A percentile compares a stretch with the other conserved stretches of the same genome.
These are phyloP conservation scores for Conistra vaccinii DNA, from an alignment of 2,888 invertebrate genomes.

Conservation along the genomic window DNA sequence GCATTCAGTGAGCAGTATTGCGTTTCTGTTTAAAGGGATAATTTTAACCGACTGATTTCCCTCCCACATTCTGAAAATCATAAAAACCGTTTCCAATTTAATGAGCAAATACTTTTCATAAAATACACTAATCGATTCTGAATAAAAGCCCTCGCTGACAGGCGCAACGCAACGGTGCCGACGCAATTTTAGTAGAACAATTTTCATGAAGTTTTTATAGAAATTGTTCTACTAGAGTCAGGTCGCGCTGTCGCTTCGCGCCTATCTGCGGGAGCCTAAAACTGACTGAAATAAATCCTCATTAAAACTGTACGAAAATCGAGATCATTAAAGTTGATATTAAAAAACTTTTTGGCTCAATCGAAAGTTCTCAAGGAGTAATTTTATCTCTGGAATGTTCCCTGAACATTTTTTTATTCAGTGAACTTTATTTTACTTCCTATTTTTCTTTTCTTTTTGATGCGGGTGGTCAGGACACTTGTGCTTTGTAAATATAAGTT, in stretches of 20 bases:
- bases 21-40: background rate
- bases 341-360: conserved; percentile 75
- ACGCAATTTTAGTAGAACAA: background rate
- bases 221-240: background rate
- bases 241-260: too few relatives aligned
- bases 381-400: conserved; percentile 70
- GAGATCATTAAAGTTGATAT: conserved; percentile 73
- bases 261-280: background rate
- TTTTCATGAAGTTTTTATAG: background rate
- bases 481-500: background rate
- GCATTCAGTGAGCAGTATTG: background rate
- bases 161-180: background rate
- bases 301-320: conserved; percentile 59
- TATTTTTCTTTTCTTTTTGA: conserved; percentile 38
- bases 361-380: conserved; percentile 70
- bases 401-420: conserved; percentile 63
- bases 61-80: background rate
- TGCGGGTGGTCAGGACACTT: conserved; percentile 14
- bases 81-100: background rate
- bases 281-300: conserved; percentile 43
- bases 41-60: background rate
- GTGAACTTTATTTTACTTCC: conserved; percentile 54
- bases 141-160: conserved; percentile 1
- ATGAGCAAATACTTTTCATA: conserved; percentile 14
- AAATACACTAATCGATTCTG: conserved; percentile 23